Evolutionary conservation across 2,888 invertebrate species (phyloP).

Genomic region (Cloeon dipterum): DNA sequence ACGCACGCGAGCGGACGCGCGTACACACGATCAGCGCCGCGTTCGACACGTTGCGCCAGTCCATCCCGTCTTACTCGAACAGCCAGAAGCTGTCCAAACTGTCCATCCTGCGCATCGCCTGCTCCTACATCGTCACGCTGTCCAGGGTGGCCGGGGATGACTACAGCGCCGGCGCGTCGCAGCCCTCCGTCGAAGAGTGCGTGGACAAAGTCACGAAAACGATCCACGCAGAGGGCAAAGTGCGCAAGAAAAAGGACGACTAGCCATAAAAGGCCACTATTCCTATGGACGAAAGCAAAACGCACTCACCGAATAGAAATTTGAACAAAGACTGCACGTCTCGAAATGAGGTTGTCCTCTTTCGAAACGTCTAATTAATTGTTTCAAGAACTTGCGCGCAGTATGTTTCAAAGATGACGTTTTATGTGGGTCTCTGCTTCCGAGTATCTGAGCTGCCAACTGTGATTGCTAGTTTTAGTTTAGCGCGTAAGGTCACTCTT

Average conservation of each 20-base stretch:
- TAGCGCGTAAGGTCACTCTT: too few relatives aligned
- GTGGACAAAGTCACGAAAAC: constrained; percentile 76
- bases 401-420: too few relatives aligned
- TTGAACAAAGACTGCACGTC: too few relatives aligned
- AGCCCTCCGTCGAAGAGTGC: constrained; percentile 44
- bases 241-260: constrained; percentile 67
- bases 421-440: too few relatives aligned
- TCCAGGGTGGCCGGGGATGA: constrained; percentile 52
- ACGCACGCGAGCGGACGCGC: constrained; percentile 74
- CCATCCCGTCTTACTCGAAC: constrained; percentile 78
- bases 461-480: too few relatives aligned
- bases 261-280: too few relatives aligned
- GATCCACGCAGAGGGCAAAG: constrained; percentile 77
- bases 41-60: constrained; percentile 63
- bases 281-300: too few relatives aligned
- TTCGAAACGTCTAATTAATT: too few relatives aligned
- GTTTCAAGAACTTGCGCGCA: too few relatives aligned
- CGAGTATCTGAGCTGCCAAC: too few relatives aligned
- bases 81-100: constrained; percentile 85
- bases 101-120: constrained; percentile 77
- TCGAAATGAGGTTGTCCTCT: too few relatives aligned
- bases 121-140: constrained; percentile 76
- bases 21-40: constrained; percentile 93
- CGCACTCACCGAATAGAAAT: too few relatives aligned
- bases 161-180: constrained; percentile 31